These are phyloP conservation scores for Drosophila elegans DNA, from an alignment of 1,140 invertebrate genomes.

Conservation along the genomic window DNA sequence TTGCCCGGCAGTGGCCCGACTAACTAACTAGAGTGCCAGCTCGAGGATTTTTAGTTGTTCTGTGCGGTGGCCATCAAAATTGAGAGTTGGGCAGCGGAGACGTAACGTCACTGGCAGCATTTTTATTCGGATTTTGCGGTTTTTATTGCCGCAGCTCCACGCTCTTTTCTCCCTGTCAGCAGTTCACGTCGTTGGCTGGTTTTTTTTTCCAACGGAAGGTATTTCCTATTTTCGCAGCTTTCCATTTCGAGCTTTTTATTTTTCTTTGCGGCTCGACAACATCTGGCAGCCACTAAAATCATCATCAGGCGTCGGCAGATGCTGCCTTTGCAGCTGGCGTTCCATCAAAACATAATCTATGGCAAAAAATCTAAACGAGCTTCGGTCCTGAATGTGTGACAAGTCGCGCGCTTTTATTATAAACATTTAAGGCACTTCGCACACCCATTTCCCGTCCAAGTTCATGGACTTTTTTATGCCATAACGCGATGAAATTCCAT, in stretches of 20 bases:
- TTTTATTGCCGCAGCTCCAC: slow-evolving; percentile 53
- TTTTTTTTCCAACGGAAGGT: slow-evolving; percentile 35
- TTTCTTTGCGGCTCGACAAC: slow-evolving; percentile 25
- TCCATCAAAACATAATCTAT: slow-evolving; percentile 72
- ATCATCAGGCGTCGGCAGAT: slow-evolving; percentile 45
- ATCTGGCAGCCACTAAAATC: slow-evolving; percentile 57
- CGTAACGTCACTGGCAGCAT: slow-evolving; percentile 58
- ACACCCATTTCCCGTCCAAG: slow-evolving; percentile 30
- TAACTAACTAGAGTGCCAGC: slow-evolving; percentile 61
- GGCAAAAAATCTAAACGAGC: slow-evolving; percentile 70
- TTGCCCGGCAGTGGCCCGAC: slow-evolving; percentile 43
- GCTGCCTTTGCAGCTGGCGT: slow-evolving; percentile 32
- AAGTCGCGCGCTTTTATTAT: slow-evolving; percentile 71
- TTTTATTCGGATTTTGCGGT: slow-evolving; percentile 75
- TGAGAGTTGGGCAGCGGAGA: slow-evolving; percentile 43
- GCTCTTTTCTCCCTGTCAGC: slow-evolving; percentile 56
- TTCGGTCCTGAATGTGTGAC: slow-evolving; percentile 70
- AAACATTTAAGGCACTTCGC: slow-evolving; percentile 56
- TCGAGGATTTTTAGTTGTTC: slow-evolving; percentile 58
- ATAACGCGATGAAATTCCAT: slow-evolving; percentile 1
- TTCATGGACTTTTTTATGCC: slow-evolving; percentile 31
- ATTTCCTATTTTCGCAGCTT: slow-evolving; percentile 9
- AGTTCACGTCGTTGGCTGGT: slow-evolving; percentile 59
- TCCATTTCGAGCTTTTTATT: slow-evolving; percentile 13
- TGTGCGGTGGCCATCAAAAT: slow-evolving; percentile 54